Conservation (phyloP, 1,140 invertebrate genomes). For the Acromyrmex charruanus region DNA sequence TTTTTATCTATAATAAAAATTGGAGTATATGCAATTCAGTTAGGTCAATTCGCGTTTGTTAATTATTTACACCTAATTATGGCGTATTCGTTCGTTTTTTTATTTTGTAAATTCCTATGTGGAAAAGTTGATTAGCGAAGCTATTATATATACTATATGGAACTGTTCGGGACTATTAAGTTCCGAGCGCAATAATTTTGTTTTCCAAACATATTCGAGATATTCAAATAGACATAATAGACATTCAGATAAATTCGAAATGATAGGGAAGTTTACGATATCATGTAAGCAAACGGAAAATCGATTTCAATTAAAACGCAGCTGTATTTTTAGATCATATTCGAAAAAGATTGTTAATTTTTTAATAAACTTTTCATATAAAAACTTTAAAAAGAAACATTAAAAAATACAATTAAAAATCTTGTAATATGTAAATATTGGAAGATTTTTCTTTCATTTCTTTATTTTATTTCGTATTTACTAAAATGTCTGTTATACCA, state of each 20-base stretch:
- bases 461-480: not conserved
- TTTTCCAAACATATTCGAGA: not conserved
- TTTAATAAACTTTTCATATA: not conserved
- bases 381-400: not conserved
- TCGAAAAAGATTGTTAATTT: not conserved
- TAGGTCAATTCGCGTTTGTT: not conserved
- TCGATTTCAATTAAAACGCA: not conserved
- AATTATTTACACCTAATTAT: conserved; percentile 36
- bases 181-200: not conserved
- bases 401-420: not conserved
- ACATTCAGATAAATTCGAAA: not conserved
- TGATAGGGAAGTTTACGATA: not conserved
- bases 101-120: not conserved
- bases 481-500: not conserved
- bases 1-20: conserved; percentile 36
- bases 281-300: not conserved
- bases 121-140: not conserved
- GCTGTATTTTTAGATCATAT: not conserved
- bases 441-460: not conserved
- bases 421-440: not conserved
- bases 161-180: conserved; percentile 1
- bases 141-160: conserved; percentile 7
- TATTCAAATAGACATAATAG: not conserved
- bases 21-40: conserved; percentile 26
- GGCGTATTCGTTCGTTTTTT: not conserved